Percentiles rank a stretch among this genome's conserved stretches.
Evolutionary conservation across 2,797 vertebrate species (phyloP).

Genomic region (Parambassis ranga): DNA sequence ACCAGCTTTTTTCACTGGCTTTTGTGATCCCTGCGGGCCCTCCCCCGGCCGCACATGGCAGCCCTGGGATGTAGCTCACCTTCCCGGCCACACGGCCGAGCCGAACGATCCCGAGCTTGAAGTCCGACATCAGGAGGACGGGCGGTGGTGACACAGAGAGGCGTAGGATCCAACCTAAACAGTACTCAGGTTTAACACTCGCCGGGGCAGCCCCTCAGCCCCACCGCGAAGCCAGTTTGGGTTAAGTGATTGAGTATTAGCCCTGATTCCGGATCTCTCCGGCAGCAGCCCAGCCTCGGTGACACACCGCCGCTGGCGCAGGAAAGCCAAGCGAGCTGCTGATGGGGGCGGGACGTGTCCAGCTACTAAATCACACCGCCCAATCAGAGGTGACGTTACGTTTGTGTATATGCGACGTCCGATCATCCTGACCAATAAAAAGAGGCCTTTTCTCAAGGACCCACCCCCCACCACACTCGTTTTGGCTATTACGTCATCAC

Average conservation of each 20-base stretch:
- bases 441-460: not conserved
- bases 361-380: not conserved
- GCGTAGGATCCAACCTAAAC: slow-evolving; percentile 40
- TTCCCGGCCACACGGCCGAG: slow-evolving; percentile 99
- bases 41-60: slow-evolving; percentile 83
- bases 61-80: slow-evolving; percentile 85
- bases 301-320: slow-evolving; percentile 80
- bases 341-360: slow-evolving; percentile 39
- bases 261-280: slow-evolving; percentile 71
- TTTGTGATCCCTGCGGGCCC: slow-evolving; percentile 69
- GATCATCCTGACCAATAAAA: slow-evolving; percentile 52
- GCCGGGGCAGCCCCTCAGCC: slow-evolving; percentile 76
- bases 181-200: slow-evolving; percentile 31
- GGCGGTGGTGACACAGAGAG: slow-evolving; percentile 40
- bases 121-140: slow-evolving; percentile 91
- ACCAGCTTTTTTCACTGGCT: slow-evolving; percentile 27
- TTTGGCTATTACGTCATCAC: slow-evolving; percentile 35
- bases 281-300: slow-evolving; percentile 77
- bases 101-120: slow-evolving; percentile 96
- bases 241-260: slow-evolving; percentile 53
- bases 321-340: slow-evolving; percentile 59
- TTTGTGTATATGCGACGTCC: not conserved
- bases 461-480: slow-evolving; percentile 51
- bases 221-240: slow-evolving; percentile 63
- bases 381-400: slow-evolving; percentile 36